Percentiles rank a stretch among this genome's conserved stretches.
Conservation (phyloP, 2,888 invertebrate genomes). For the Megastigmus dorsalis region DNA sequence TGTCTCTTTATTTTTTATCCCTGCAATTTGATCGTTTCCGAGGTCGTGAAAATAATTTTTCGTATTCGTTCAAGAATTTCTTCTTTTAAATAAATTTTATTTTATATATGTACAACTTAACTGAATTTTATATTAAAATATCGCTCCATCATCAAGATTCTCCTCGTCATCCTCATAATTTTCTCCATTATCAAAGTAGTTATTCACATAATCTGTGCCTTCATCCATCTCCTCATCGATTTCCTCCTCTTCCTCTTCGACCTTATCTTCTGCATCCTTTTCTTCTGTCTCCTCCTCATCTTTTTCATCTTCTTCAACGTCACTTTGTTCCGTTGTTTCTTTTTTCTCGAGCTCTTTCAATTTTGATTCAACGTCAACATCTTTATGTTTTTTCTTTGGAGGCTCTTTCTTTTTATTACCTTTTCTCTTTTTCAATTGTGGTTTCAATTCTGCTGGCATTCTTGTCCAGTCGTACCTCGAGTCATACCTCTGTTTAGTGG, state of each 20-base stretch:
- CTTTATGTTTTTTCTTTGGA: slow-evolving; percentile 60
- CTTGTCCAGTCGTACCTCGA: slow-evolving; percentile 66
- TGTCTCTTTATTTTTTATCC: slow-evolving; percentile 10
- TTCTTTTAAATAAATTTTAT: slow-evolving; percentile 11
- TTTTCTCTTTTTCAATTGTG: slow-evolving; percentile 59
- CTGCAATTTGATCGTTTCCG: background rate
- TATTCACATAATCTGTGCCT: slow-evolving; percentile 91
- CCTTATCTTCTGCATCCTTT: slow-evolving; percentile 77
- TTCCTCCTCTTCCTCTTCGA: slow-evolving; percentile 81
- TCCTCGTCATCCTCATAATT: slow-evolving; percentile 91
- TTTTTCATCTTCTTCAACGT: slow-evolving; percentile 75
- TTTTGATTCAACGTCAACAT: slow-evolving; percentile 68
- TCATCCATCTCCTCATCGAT: slow-evolving; percentile 90
- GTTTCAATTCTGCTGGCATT: slow-evolving; percentile 68
- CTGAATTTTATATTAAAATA: slow-evolving; percentile 77
- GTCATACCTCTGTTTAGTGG: slow-evolving; percentile 62
- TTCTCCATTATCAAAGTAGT: slow-evolving; percentile 92
- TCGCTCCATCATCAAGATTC: slow-evolving; percentile 88
- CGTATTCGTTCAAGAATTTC: too few species aligned
- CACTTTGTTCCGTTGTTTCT: slow-evolving; percentile 73
- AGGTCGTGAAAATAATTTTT: too few species aligned
- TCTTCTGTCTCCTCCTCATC: slow-evolving; percentile 75
- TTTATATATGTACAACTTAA: slow-evolving; percentile 39
- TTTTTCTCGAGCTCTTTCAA: slow-evolving; percentile 83
- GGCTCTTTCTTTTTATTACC: slow-evolving; percentile 7